Evolutionary conservation across 2,888 invertebrate species (phyloP).

Genomic region (Onchidella celtica): DNA sequence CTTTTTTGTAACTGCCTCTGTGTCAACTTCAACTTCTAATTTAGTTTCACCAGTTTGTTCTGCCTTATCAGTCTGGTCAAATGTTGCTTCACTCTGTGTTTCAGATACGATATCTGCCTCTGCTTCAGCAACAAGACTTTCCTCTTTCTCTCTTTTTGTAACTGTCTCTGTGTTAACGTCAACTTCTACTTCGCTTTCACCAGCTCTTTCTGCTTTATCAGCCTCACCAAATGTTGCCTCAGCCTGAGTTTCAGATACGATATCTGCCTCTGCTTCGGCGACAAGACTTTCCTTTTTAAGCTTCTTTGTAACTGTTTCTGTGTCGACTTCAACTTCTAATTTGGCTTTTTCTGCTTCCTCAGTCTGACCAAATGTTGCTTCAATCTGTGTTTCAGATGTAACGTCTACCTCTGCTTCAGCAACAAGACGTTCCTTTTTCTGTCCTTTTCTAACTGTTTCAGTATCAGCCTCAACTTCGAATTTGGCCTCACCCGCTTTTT

Average conservation of each 20-base stretch:
- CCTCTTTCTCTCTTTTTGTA: not conserved
- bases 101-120: not conserved
- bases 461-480: not conserved
- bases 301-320: not conserved
- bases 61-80: not conserved
- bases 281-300: not conserved
- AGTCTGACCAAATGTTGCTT: not conserved
- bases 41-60: not conserved
- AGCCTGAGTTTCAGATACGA: not conserved
- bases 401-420: not conserved
- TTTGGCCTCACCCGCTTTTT: not conserved
- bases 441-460: not conserved
- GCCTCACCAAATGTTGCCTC: not conserved
- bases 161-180: not conserved
- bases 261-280: not conserved
- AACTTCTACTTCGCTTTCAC: slow-evolving; percentile 10
- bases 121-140: not conserved
- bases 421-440: not conserved
- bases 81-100: not conserved
- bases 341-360: not conserved
- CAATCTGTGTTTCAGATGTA: not conserved
- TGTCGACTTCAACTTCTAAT: not conserved
- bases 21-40: not conserved
- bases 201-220: not conserved
- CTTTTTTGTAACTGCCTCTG: not conserved